Base-by-base conservation (phyloP, 2,113 vertebrate species). In the Plotosus lineatus region DNA sequence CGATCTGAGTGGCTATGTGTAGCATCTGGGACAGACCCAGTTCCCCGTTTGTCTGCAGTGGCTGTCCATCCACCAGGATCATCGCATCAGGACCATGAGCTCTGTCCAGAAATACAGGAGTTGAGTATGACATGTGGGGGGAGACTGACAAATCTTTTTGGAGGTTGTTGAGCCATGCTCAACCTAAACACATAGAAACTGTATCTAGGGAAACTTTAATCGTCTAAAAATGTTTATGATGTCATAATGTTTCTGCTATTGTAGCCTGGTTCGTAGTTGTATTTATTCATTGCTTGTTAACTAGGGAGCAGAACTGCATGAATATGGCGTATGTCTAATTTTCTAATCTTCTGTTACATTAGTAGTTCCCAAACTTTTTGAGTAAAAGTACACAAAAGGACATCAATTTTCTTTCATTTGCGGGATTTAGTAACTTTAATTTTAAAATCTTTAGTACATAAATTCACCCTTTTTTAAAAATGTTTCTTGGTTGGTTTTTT, bases 41-140 rank as follows among this genome's bases (percentile, higher is more conserved):
- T 89, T 99, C 97, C 2, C 96, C 96, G 81, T 95, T 98, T 74
- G 94, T 94, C 89, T 97, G 96, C 77, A 97, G 93, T 10, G 96
- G 96, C 87, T 96, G 96, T 44, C 97, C 97, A 14, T 99, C 97
- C 85, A 98, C 96, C n/a, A 99, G 94, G 89, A 99, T 98, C 94
- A 96, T 93, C 0, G 97, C 97, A 6, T 99, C 97, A 4, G 98
- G 98, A 17, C 97, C 98, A 0, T 98, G 98, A 82, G 97, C 97
- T 96, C 98, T 99, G 82, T 0, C 15, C 75, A 28, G 48, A 75
- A 74, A 31, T 11, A 68, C 12, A 36, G 31, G 6, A 33, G 1
- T 14, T 28, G 15, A 1, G 3, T 26, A 3, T 56, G 28, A 15
- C 1, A 19, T 9, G 60, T 61, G n/a, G n/a, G n/a, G n/a, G n/a